A percentile compares a stretch with the other conserved stretches of the same genome.
These are phyloP conservation scores for Aspidiotus destructor DNA, from an alignment of 2,888 invertebrate species.

Conservation along the genomic window DNA sequence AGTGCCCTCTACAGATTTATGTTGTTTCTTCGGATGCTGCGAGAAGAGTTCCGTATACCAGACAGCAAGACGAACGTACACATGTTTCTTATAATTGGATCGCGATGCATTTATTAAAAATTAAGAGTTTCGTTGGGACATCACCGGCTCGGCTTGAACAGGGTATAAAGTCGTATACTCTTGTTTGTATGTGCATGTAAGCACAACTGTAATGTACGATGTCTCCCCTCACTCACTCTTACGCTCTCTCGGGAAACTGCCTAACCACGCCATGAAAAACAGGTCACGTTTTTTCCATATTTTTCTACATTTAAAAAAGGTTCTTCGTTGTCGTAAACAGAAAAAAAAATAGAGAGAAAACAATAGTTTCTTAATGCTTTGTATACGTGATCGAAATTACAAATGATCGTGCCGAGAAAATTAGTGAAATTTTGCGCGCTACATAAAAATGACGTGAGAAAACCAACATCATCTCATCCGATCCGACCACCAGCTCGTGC, in stretches of 20 bases:
- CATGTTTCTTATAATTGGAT: not conserved
- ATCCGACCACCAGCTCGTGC: too few relatives aligned
- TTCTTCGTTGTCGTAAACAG: not conserved
- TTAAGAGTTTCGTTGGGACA: not conserved
- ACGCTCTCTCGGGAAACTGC: conserved; percentile 4
- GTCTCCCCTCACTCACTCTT: not conserved
- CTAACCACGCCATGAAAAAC: conserved; percentile 15
- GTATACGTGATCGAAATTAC: conserved; percentile 16
- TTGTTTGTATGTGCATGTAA: too few relatives aligned
- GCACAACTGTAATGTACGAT: not conserved
- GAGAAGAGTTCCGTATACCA: too few relatives aligned
- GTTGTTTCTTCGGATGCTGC: too few relatives aligned
- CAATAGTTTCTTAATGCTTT: conserved; percentile 3
- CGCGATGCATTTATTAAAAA: conserved; percentile 1
- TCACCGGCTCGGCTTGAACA: not conserved
- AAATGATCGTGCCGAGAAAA: conserved; percentile 16
- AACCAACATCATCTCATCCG: not conserved
- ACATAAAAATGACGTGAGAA: not conserved
- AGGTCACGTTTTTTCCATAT: conserved; percentile 18
- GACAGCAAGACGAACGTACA: too few relatives aligned
- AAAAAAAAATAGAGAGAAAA: not conserved
- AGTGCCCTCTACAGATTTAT: too few relatives aligned
- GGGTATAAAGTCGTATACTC: too few relatives aligned
- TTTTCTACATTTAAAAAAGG: conserved; percentile 7
- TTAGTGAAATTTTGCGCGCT: conserved; percentile 13